phyloP scores from a whole-genome alignment of 2,888 invertebrate species.

The Yponomeuta sedellus region DNA sequence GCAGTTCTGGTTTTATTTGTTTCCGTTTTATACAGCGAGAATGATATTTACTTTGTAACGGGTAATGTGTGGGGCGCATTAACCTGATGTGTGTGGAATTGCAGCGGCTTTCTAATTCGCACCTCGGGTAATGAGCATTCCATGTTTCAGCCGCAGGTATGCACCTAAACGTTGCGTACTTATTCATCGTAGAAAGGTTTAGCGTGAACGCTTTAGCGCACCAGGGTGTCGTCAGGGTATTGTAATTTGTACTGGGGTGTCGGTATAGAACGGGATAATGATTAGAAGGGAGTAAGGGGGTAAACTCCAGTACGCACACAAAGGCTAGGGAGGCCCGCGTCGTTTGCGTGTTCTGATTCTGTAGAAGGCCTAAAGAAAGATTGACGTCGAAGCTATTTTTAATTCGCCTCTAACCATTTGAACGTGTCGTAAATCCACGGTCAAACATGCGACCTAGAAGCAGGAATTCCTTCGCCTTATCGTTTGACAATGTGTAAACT shows the following conservation, averaged over 20 bases:
- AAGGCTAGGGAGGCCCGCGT: no score
- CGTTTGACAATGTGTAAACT: constrained; percentile 12
- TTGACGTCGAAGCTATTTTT: not conserved
- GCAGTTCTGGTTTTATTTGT: not conserved
- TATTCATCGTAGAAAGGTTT: not conserved
- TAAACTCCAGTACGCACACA: no score
- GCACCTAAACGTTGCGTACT: not conserved
- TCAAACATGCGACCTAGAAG: constrained; percentile 9
- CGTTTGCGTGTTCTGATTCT: no score
- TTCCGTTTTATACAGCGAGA: not conserved
- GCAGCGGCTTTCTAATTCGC: constrained; percentile 19
- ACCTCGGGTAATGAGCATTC: constrained; percentile 19
- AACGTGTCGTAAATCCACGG: not conserved
- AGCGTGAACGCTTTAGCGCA: not conserved
- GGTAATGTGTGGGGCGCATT: constrained; percentile 7
- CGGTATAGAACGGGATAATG: no score
- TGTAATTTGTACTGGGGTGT: not conserved
- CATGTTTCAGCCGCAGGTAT: constrained; percentile 13
- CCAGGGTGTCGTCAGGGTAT: no score
- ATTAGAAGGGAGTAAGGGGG: no score
- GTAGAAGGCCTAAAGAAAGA: not conserved
- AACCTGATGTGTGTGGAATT: constrained; percentile 8
- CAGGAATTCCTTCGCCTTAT: constrained; percentile 12
- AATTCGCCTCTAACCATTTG: not conserved
- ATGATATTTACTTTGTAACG: constrained; percentile 6